Evolutionary conservation across 2,888 invertebrate species (phyloP), one percentile per base, ranked within the genome.

Genomic region (Apotomis betuletana): DNA sequence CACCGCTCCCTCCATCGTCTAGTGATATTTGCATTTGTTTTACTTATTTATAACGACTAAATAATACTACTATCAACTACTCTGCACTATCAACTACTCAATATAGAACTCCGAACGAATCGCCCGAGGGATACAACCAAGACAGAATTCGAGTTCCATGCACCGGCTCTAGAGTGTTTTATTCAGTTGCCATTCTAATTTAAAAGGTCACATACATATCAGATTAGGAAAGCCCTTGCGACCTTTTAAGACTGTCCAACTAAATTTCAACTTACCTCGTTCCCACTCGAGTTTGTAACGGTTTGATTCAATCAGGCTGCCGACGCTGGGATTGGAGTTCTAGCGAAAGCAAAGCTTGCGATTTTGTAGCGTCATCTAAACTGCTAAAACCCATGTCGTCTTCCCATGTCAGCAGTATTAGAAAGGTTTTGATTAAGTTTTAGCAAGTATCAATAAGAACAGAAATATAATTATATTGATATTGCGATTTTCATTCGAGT

Each of bases 241-340:
- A 57, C 65, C 27, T 65, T 65, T 46, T 46, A n/a, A 36, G 57
- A 57, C n/a, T 44, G 27, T 36, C 36, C 9, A 36, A 49, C 12
- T 49, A 38, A 52, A 60, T 70, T 70, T 51, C 62, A 57, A 69
- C 57, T 69, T 62, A 52, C 62, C 60, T 55, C 60, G 60, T 65
- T 70, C 60, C 63, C 36, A 61, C 54, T 60, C 67, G 44, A 71
- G 71, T 67, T 71, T 67, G 60, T 70, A 71, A 67, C 71, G 67
- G 67, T 67, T 61, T 57, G 67, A 71, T 71, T 62, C 41, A 67
- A 71, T 71, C 67, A 67, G 46, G 13, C 57, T 61, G 71, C 67
- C 58, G 55, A 57, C 41, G 67, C 51, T 67, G 46, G 4, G 54
- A 27, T 64, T 55, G 54, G 15, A 64, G 27, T 46, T 65, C 36